Conservation (phyloP, 2,797 vertebrate species). For the Lagorchestes hirsutus region DNA sequence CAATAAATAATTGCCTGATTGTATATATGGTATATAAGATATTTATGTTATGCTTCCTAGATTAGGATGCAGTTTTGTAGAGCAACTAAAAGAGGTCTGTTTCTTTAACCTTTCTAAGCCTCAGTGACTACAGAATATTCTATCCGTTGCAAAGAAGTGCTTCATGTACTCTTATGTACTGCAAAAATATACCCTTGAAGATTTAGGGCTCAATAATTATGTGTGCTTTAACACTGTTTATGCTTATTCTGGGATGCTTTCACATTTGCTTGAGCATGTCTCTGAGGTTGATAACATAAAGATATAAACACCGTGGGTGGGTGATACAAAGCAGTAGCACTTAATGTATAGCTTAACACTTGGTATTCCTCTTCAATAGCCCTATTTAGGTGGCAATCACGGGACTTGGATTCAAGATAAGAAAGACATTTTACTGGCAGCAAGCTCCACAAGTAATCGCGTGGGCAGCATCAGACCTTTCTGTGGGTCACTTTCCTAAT, state of each 20-base stretch:
- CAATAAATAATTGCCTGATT: neutral
- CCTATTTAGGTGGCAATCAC: slow-evolving; percentile 62
- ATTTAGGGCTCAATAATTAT: slow-evolving; percentile 47
- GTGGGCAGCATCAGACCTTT: slow-evolving; percentile 52
- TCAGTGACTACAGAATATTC: slow-evolving; percentile 36
- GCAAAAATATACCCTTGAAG: slow-evolving; percentile 57
- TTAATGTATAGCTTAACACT: slow-evolving; percentile 66
- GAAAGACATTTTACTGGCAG: slow-evolving; percentile 72
- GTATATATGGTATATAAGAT: neutral
- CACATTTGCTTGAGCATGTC: slow-evolving; percentile 63
- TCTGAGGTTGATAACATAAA: slow-evolving; percentile 42
- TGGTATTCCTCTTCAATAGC: slow-evolving; percentile 46
- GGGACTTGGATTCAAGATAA: slow-evolving; percentile 67
- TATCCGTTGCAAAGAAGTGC: slow-evolving; percentile 15
- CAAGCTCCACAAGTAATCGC: slow-evolving; percentile 67
- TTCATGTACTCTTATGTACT: slow-evolving; percentile 27
- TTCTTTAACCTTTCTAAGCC: slow-evolving; percentile 49
- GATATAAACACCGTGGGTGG: slow-evolving; percentile 64
- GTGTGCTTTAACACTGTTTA: slow-evolving; percentile 28
- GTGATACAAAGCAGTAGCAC: slow-evolving; percentile 52
- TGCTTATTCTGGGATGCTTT: slow-evolving; percentile 13
- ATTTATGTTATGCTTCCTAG: neutral
- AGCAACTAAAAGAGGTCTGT: neutral
- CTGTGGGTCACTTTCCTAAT: slow-evolving; percentile 62
- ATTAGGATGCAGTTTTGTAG: neutral